These are phyloP conservation scores for Euleptes europaea DNA, from an alignment of 2,113 vertebrate genomes.

Conservation along the genomic window DNA sequence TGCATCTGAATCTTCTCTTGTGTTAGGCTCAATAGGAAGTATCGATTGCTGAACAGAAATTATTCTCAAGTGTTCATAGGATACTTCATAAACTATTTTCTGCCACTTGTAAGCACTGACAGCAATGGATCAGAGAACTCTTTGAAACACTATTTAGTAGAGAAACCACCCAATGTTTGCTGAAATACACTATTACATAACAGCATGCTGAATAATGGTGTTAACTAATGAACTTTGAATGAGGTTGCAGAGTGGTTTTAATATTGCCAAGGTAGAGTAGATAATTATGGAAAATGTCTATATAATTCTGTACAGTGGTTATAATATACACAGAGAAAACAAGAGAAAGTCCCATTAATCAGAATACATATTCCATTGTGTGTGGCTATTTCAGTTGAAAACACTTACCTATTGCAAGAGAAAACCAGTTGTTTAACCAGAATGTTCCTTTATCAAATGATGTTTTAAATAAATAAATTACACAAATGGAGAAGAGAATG, in stretches of 20 bases:
- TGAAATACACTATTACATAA: no score
- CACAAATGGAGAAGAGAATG: no score
- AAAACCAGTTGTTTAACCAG: not conserved
- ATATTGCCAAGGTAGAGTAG: no score
- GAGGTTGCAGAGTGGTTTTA: no score
- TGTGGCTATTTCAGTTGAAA: not conserved
- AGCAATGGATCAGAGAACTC: not conserved
- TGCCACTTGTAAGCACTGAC: not conserved
- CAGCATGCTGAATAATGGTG: no score
- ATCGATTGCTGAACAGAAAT: not conserved
- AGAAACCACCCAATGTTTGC: not conserved
- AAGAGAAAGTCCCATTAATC: not conserved
- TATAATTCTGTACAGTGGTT: no score
- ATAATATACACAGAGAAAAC: no score
- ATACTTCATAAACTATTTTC: not conserved
- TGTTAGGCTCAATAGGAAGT: not conserved
- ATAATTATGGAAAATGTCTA: no score
- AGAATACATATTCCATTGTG: not conserved
- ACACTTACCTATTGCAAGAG: not conserved
- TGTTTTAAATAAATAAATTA: not conserved
- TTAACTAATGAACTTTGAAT: no score
- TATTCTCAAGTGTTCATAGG: not conserved
- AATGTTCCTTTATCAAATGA: not conserved
- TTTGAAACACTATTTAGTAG: not conserved
- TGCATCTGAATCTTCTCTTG: not conserved